Base-by-base conservation (phyloP, 2,888 invertebrate species). In the Eurytoma californica region DNA sequence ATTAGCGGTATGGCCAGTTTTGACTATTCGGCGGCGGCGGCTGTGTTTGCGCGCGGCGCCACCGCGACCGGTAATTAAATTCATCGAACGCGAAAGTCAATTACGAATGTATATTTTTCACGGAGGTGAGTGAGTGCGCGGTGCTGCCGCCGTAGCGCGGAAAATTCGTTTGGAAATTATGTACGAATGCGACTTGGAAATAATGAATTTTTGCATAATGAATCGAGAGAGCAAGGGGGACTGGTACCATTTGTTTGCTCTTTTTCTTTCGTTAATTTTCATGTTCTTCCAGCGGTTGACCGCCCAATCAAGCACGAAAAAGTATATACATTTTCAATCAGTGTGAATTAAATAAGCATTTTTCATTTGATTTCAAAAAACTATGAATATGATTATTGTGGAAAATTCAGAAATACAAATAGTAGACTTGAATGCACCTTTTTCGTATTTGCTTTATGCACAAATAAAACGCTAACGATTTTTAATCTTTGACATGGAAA, bases 101-200 rank as follows among this genome's bases (percentile, higher is more conserved):
- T 80, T 77, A 77, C 57, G 65, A 66, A 80, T 77, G 74, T 74
- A 66, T 77, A 77, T 80, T 80, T 80, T 77, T 77, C 55, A n/a
- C 18, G 57, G 30, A 20, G 49, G 14, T 1, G 53, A 24, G 14
- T 16, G 3, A 51, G 16, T 20, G 13, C 18, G 60, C 16, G 4
- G 3, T n/a, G 57, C 24, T 28, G 39, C 53, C 14, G 39, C 9
- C 18, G 18, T 28, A 16, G n/a, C 16, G 65, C 7, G 58, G 61
- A 30, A 76, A 76, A 55, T 63, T 49, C 55, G 49, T 57, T 69
- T 16, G 57, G 16, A 68, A 73, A 77, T 78, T 72, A 72, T 63
- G 53, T 61, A 49, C 49, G 57, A 68, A 58, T 49, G 24, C 47
- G 60, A 55, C 67, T 60, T 39, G 20, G 20, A 47, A 67, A 79